Evolutionary conservation across 2,797 vertebrate species (phyloP).

Genomic region (Jordanella pulchra): DNA sequence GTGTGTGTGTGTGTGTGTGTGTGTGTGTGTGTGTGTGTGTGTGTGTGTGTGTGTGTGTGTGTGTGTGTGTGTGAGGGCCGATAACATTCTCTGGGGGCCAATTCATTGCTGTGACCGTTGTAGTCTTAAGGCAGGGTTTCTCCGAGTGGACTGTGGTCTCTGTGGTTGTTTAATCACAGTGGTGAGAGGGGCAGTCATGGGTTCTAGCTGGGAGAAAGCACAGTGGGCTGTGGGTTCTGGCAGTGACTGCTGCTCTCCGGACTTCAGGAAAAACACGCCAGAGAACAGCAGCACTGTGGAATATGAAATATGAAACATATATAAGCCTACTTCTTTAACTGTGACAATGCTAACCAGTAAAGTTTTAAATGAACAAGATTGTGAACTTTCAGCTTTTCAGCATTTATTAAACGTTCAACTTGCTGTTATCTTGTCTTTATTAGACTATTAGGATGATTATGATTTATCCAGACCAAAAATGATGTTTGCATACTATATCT

Average conservation of each 20-base stretch:
- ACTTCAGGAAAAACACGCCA: slow-evolving; percentile 19
- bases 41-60: too few species aligned
- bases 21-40: too few species aligned
- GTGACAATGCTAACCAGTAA: neutral
- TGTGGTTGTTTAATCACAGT: slow-evolving; percentile 52
- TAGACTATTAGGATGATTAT: neutral
- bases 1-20: too few species aligned
- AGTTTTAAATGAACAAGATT: neutral
- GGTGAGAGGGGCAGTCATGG: slow-evolving; percentile 32
- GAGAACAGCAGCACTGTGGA: slow-evolving; percentile 2
- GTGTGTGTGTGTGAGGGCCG: slow-evolving; percentile 35
- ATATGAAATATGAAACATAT: slow-evolving; percentile 1
- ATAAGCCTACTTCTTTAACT: neutral
- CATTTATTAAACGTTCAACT: neutral
- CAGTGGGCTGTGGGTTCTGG: slow-evolving; percentile 54
- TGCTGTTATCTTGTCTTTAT: neutral
- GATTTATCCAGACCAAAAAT: neutral
- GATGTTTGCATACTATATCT: too few species aligned
- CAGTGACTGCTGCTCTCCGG: slow-evolving; percentile 24
- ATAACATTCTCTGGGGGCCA: slow-evolving; percentile 40
- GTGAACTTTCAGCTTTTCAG: neutral
- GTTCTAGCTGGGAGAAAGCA: slow-evolving; percentile 32
- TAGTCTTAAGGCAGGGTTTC: slow-evolving; percentile 28
- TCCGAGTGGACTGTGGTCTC: slow-evolving; percentile 43
- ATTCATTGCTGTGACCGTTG: slow-evolving; percentile 23